Conservation (phyloP, 1,140 invertebrate species). For the Cherax quadricarinatus region DNA sequence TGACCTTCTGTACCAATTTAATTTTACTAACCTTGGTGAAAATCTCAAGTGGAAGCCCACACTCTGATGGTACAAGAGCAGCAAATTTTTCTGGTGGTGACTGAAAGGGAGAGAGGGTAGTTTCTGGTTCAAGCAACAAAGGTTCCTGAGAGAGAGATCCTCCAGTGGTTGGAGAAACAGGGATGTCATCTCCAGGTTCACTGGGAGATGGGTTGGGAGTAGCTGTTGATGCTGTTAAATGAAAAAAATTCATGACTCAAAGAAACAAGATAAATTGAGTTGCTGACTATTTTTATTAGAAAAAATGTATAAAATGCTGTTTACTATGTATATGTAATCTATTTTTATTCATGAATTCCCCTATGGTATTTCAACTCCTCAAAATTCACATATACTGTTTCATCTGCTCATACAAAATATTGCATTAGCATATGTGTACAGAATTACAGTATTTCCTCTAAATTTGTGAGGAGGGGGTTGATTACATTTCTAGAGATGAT, state of each 20-base stretch:
- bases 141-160: slow-evolving; percentile 32
- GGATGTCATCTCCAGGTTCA: slow-evolving; percentile 68
- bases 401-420: too few relatives aligned
- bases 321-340: too few relatives aligned
- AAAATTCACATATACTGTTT: too few relatives aligned
- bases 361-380: too few relatives aligned
- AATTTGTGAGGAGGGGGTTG: too few relatives aligned
- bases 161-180: slow-evolving; percentile 58
- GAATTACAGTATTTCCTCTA: too few relatives aligned
- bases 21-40: slow-evolving; percentile 85
- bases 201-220: slow-evolving; percentile 68
- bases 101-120: slow-evolving; percentile 22
- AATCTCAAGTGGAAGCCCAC: slow-evolving; percentile 91
- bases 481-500: too few relatives aligned
- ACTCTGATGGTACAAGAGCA: slow-evolving; percentile 79
- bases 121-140: slow-evolving; percentile 8
- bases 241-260: neutral
- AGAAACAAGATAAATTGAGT: neutral
- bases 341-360: too few relatives aligned
- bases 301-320: too few relatives aligned
- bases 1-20: neutral
- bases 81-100: slow-evolving; percentile 70
- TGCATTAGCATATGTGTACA: too few relatives aligned
- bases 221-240: slow-evolving; percentile 55
- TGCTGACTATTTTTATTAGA: too few relatives aligned